Evolutionary conservation across 2,888 invertebrate genomes (phyloP), one percentile per base, ranked within the genome.

Genomic region (Ligdia adustata): DNA sequence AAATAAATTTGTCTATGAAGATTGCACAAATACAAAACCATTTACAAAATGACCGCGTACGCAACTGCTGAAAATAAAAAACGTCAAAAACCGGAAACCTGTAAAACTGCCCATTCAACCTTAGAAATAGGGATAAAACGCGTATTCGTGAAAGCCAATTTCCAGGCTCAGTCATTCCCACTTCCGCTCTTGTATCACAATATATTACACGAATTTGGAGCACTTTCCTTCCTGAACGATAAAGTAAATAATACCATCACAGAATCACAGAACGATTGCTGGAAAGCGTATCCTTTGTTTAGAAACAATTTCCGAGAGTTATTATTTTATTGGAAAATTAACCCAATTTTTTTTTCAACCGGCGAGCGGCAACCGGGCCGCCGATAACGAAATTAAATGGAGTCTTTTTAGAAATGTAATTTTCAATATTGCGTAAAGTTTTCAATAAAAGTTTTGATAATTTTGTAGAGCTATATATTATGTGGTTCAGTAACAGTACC

Each of bases 101-200:
- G n/a, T n/a, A n/a, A n/a, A n/a, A n/a, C n/a, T n/a, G n/a, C n/a
- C n/a, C n/a, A 32, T 7, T 6, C 16, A 16, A 9, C 31, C 16
- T 31, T 29, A 44, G 9, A 26, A 32, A 40, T 35, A 43, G 18
- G 38, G 28, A 38, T 35, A 32, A 4, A 31, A 15, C 28, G 15
- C n/a, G n/a, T n/a, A n/a, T 45, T 45, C 40, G 24, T 50, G 38
- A 43, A 48, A 50, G 40, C 39, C 46, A 51, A 51, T 56, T 51
- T 38, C 46, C 35, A 38, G 11, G 41, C 50, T 49, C 47, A 52
- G 33, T 34, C 45, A 50, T 35, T 50, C 52, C 27, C 44, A 38
- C 45, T 50, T 59, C 59, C 58, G 43, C 22, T 42, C 27, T 24
- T 16, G 29, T 45, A 49, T 38, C 45, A 38, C 34, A 37, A 22